These are phyloP conservation scores for Lycaon pictus DNA, from an alignment of 2,113 vertebrate species.

Conservation along the genomic window DNA sequence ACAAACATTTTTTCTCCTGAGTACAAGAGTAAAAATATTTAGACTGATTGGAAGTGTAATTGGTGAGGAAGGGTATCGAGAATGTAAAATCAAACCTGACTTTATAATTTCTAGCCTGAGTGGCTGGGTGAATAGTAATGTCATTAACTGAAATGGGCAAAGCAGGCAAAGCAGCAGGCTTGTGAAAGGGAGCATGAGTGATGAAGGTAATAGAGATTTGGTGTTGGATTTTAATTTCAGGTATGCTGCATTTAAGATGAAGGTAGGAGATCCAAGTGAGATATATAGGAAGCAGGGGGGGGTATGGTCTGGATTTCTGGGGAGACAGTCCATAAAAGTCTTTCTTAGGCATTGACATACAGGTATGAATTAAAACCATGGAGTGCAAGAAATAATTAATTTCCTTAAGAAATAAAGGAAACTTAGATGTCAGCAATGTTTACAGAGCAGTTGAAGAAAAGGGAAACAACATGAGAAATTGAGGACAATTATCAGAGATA, in stretches of 20 bases:
- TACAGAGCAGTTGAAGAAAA: neutral
- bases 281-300: neutral
- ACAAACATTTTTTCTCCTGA: neutral
- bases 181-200: neutral
- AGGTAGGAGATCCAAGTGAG: neutral
- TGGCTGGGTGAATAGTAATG: neutral
- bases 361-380: neutral
- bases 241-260: neutral
- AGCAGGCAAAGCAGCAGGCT: neutral
- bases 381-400: neutral
- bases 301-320: neutral
- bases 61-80: neutral
- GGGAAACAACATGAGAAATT: neutral
- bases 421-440: neutral
- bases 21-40: neutral
- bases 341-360: neutral
- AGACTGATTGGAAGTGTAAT: neutral
- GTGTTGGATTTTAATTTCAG: neutral
- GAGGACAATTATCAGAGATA: neutral
- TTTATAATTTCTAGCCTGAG: slow-evolving; percentile 13
- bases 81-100: slow-evolving; percentile 14
- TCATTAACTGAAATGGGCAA: neutral
- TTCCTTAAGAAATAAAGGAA: neutral
- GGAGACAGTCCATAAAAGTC: neutral
- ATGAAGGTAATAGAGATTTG: neutral